Percentiles rank a stretch among this genome's conserved stretches.
phyloP scores from a whole-genome alignment of 2,113 vertebrate genomes.

The Hippocampus zosterae region DNA sequence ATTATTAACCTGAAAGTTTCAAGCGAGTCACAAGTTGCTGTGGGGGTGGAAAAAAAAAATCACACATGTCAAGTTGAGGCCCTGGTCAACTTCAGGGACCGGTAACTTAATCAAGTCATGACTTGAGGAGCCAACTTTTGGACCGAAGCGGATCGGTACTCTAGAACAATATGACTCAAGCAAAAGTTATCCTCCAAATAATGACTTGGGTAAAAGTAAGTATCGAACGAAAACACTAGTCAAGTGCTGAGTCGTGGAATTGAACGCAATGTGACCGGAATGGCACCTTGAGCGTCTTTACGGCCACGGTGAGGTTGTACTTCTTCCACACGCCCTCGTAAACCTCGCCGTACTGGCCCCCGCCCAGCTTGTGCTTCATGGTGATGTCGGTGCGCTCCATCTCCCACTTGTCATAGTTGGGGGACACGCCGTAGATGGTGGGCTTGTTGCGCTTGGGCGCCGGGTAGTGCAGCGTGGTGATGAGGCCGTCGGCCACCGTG shows the following conservation, averaged over 20 bases:
- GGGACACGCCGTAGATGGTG: slow-evolving; percentile 95
- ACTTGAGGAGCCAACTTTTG: no score
- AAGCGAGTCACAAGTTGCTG: no score
- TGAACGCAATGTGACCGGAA: no score
- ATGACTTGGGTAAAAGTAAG: no score
- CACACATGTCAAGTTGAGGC: background rate
- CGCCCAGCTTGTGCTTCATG: slow-evolving; percentile 98
- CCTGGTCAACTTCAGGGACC: no score
- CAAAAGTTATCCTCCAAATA: background rate
- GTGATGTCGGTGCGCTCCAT: slow-evolving; percentile 98
- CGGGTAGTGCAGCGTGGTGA: slow-evolving; percentile 95
- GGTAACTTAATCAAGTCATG: no score
- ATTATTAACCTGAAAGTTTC: no score
- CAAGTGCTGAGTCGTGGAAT: no score
- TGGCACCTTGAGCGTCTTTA: slow-evolving; percentile 92
- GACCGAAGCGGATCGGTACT: no score
- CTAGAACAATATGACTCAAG: no score
- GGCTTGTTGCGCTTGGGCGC: slow-evolving; percentile 98
- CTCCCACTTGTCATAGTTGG: slow-evolving; percentile 99
- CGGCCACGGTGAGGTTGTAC: slow-evolving; percentile 94
- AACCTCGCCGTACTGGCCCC: slow-evolving; percentile 96
- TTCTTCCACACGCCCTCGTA: slow-evolving; percentile 99
- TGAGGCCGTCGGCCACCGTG: slow-evolving; percentile 92
- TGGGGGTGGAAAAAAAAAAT: no score
- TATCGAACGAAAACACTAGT: no score